Evolutionary conservation across 2,113 vertebrate genomes (phyloP).

Genomic region (Protobothrops mucrosquamatus): DNA sequence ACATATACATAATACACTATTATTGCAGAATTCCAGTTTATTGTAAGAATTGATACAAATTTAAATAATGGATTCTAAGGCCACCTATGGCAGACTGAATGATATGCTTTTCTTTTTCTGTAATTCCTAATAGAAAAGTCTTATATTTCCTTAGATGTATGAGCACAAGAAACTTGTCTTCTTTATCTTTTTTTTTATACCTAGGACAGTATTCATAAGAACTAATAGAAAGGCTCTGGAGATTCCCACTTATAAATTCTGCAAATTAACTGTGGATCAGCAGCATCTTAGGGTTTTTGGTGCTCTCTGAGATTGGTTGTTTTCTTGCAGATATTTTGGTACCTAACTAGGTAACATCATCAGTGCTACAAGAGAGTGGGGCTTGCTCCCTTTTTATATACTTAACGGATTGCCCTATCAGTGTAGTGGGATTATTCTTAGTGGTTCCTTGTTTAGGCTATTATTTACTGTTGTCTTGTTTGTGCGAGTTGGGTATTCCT

Average conservation of each 20-base stretch:
- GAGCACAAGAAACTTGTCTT: background rate
- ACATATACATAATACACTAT: background rate
- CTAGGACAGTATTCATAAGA: background rate
- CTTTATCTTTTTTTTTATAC: background rate
- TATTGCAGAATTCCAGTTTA: background rate
- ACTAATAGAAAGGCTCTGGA: background rate
- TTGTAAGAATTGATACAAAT: background rate
- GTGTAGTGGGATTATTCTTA: background rate
- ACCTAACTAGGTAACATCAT: background rate
- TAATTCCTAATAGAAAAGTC: background rate
- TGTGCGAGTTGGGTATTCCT: background rate
- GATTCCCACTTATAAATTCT: background rate
- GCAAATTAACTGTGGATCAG: background rate
- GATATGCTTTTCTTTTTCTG: background rate
- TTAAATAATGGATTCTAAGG: background rate
- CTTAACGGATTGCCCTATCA: background rate
- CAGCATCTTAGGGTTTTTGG: background rate
- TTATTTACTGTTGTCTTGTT: background rate
- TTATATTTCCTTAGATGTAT: background rate
- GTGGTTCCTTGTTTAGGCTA: background rate
- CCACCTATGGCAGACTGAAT: background rate
- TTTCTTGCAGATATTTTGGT: background rate
- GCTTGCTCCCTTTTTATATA: background rate
- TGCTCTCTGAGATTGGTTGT: background rate
- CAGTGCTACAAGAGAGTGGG: background rate